Evolutionary conservation across 2,888 invertebrate species (phyloP).

Genomic region (Doris montereyensis): DNA sequence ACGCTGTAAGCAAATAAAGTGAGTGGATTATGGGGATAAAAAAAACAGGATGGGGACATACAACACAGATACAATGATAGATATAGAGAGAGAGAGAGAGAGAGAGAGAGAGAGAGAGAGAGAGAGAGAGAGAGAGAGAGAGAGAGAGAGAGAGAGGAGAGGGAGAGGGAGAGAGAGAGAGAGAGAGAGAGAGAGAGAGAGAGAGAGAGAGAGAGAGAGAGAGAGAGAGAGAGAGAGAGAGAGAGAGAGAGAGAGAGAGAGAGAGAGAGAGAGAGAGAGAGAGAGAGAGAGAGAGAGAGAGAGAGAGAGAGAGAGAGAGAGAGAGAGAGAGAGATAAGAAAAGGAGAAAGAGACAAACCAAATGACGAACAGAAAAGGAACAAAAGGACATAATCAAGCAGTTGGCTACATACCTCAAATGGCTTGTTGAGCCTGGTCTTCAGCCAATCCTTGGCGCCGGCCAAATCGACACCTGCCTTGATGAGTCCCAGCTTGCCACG

Average conservation of each 20-base stretch:
- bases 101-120: neutral
- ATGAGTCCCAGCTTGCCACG: constrained; percentile 97
- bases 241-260: neutral
- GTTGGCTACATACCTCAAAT: constrained; percentile 77
- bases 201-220: neutral
- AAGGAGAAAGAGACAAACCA: neutral
- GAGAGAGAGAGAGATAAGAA: neutral
- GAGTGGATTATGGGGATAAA: too few relatives aligned
- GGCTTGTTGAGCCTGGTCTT: constrained; percentile 86
- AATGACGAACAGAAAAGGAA: neutral
- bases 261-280: neutral
- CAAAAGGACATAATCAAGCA: neutral
- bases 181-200: neutral
- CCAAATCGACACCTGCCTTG: constrained; percentile 89
- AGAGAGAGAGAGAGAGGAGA: neutral
- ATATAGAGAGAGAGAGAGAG: neutral
- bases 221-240: neutral
- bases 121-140: neutral
- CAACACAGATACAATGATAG: neutral
- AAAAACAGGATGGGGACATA: too few relatives aligned
- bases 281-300: neutral
- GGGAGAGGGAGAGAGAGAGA: neutral
- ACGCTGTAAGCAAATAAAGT: too few relatives aligned
- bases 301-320: neutral
- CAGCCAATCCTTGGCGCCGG: constrained; percentile 89